These are phyloP conservation scores for Brachyalestes nurse DNA, from an alignment of 2,797 vertebrate genomes.

Conservation along the genomic window DNA sequence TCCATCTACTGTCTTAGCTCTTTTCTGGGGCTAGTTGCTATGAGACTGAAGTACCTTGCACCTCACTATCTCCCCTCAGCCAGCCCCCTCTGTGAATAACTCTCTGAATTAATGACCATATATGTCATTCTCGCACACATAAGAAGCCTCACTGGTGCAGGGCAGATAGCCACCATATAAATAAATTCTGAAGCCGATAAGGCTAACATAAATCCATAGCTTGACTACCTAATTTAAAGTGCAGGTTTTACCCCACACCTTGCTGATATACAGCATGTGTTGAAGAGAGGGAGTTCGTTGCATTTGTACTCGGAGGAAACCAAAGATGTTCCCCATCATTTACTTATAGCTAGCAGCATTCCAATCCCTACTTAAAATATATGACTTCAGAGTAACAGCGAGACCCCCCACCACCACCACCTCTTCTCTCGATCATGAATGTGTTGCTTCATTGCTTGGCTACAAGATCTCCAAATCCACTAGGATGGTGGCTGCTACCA, in stretches of 20 bases:
- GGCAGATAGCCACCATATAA: slow-evolving; percentile 52
- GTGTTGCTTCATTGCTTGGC: slow-evolving; percentile 23
- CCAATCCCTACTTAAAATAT: slow-evolving; percentile 26
- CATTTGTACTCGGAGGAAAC: slow-evolving; percentile 30
- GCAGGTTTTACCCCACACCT: slow-evolving; percentile 38
- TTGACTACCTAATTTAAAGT: slow-evolving; percentile 46
- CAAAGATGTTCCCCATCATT: slow-evolving; percentile 25
- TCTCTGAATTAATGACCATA: slow-evolving; percentile 48
- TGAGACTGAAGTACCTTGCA: slow-evolving; percentile 28
- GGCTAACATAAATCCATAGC: slow-evolving; percentile 59
- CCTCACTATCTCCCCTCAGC: slow-evolving; percentile 43
- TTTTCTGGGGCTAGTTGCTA: slow-evolving; percentile 16
- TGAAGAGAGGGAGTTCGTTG: slow-evolving; percentile 11
- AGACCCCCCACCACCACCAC: slow-evolving; percentile 11
- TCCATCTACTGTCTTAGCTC: neutral
- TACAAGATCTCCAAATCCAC: slow-evolving; percentile 17
- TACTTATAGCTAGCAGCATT: slow-evolving; percentile 7
- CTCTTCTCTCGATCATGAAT: neutral
- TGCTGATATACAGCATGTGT: slow-evolving; percentile 38
- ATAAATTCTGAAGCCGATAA: slow-evolving; percentile 58
- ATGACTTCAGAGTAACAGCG: slow-evolving; percentile 17
- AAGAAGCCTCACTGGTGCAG: slow-evolving; percentile 30
- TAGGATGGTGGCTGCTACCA: slow-evolving; percentile 33
- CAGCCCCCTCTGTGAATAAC: slow-evolving; percentile 37
- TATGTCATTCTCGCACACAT: slow-evolving; percentile 40